phyloP scores from a whole-genome alignment of 2,797 vertebrate genomes.

The Lutjanus argentimaculatus region DNA sequence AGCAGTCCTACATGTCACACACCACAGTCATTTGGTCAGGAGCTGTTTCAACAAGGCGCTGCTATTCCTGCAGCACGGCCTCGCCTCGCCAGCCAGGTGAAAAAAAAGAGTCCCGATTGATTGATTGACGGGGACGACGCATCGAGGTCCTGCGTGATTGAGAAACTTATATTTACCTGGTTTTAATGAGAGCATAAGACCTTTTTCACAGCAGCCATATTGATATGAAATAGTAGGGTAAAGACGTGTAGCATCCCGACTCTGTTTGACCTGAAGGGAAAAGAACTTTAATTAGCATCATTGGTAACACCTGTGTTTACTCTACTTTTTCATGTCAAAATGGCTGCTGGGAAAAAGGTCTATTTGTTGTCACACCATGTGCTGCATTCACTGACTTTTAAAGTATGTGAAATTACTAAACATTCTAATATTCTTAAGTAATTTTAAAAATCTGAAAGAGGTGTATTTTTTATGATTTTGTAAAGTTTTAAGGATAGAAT shows the following conservation, averaged over 20 bases:
- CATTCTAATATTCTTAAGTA: background rate
- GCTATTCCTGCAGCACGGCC: conserved; percentile 57
- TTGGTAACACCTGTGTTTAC: too few species aligned
- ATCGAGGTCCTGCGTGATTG: background rate
- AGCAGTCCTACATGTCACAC: conserved; percentile 67
- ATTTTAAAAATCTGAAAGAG: background rate
- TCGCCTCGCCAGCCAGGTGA: conserved; percentile 12
- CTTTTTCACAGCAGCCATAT: too few species aligned
- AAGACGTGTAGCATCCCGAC: too few species aligned
- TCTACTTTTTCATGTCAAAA: too few species aligned
- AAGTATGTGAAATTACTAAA: background rate
- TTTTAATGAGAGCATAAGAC: background rate
- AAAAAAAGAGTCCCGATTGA: conserved; percentile 40
- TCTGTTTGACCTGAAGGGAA: too few species aligned
- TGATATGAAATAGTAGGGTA: too few species aligned
- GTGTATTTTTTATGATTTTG: background rate
- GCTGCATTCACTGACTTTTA: background rate
- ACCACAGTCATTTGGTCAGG: conserved; percentile 71
- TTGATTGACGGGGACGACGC: conserved; percentile 16
- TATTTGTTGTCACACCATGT: background rate
- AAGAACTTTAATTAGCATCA: too few species aligned
- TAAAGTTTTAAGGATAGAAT: background rate
- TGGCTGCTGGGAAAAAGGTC: too few species aligned
- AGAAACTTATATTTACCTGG: background rate
- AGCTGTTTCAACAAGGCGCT: conserved; percentile 80